phyloP scores from a whole-genome alignment of 2,888 invertebrate species.

The Stenolophus ochropezus region DNA sequence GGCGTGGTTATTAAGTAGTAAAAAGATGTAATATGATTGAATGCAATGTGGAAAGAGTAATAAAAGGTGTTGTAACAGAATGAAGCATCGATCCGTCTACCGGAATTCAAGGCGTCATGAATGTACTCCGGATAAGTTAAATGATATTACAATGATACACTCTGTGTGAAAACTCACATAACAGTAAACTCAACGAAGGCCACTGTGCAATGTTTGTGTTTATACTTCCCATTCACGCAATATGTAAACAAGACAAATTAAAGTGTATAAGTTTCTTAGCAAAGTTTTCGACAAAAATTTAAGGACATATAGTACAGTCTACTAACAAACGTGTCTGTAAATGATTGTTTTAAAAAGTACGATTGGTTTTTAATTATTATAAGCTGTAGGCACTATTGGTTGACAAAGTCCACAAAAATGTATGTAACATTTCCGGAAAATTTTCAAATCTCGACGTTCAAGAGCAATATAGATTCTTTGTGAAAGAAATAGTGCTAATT shows the following conservation, averaged over 20 bases:
- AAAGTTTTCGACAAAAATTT: not conserved
- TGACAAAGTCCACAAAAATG: no score
- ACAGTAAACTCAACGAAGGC: not conserved
- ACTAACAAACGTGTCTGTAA: no score
- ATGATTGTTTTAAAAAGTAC: no score
- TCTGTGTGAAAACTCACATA: constrained; percentile 11
- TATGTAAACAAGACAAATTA: constrained; percentile 30
- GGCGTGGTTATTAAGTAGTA: constrained; percentile 8
- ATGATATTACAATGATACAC: constrained; percentile 20
- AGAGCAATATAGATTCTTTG: no score
- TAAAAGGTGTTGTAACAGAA: constrained; percentile 15
- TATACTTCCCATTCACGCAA: constrained; percentile 44
- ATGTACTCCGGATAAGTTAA: constrained; percentile 11
- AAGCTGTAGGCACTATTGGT: no score
- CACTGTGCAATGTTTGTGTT: constrained; percentile 14
- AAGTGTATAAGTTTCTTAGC: constrained; percentile 16
- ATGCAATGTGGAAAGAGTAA: not conserved
- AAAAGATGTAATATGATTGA: constrained; percentile 5
- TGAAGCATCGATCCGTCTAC: constrained; percentile 15
- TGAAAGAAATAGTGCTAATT: no score
- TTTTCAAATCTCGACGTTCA: no score
- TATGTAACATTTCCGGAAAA: no score
- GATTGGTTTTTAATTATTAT: no score
- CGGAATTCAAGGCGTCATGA: constrained; percentile 24
- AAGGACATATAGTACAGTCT: no score